Base-by-base conservation (phyloP, 2,797 vertebrate genomes). In the Acanthurus lineatus region DNA sequence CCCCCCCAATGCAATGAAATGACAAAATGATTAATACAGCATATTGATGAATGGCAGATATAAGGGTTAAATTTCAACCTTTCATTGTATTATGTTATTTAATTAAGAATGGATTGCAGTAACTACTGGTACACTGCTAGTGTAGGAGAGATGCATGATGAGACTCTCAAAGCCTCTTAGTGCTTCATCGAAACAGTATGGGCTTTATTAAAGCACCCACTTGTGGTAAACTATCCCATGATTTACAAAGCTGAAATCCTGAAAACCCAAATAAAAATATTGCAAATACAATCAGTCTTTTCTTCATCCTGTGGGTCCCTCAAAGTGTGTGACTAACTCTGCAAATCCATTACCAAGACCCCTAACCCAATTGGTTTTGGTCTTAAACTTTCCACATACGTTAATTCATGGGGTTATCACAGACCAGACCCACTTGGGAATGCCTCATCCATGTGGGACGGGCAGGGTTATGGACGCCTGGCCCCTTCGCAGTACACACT, bases 401-500 rank as follows among this genome's bases (percentile, higher is more conserved):
- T 20, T 6, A 7, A 72, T 71, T 68, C 56, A 63, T 69, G 66
- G 71, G 44, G 11, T 47, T 85, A 86, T 88, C 76, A 64, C 54
- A 76, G 66, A 56, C 58, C 62, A 56, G 38, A 52, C 44, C 77
- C 58, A 28, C 73, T 57, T 51, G 76, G 81, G 82, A 88, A 88
- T 73, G 73, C 73, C 56, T 79, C 8, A 20, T 79, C 77, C 77
- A 52, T n/a, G 73, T 66, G 77, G 74, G 73, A 87, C 81, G 67
- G 78, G 72, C 84, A 74, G 78, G 72, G 63, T 40, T 80, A 76
- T 56, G 90, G 87, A 86, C 73, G 63, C 71, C 73, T 16, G 45
- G 63, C 71, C 81, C 62, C 79, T 66, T 51, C 3, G 19, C 88
- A 71, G 49, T 53, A 82, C 86, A 87, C 81, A 70, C 83, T 86